These are phyloP conservation scores for Gymnobelideus leadbeateri DNA, from an alignment of 2,113 vertebrate genomes.

Conservation along the genomic window DNA sequence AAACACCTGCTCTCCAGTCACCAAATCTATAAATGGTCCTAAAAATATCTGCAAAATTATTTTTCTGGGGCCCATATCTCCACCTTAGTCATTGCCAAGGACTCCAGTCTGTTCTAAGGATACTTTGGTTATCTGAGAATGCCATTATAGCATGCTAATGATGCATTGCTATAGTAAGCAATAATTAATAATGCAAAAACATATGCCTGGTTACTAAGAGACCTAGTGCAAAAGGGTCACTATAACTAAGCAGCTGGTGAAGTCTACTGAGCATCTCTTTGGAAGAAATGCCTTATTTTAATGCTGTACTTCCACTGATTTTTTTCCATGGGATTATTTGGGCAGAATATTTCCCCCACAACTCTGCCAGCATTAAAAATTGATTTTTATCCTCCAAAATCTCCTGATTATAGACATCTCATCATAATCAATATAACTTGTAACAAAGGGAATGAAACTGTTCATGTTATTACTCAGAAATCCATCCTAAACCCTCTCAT, in stretches of 20 bases:
- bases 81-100: constrained; percentile 51
- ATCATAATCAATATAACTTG: neutral
- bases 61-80: constrained; percentile 34
- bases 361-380: neutral
- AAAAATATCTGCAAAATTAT: constrained; percentile 60
- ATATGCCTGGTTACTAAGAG: constrained; percentile 63
- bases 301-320: constrained; percentile 12
- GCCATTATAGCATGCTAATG: constrained; percentile 69
- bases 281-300: constrained; percentile 54
- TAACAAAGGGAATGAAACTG: neutral
- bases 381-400: neutral
- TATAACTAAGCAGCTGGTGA: constrained; percentile 46
- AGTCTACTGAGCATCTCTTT: constrained; percentile 29
- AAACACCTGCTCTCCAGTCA: constrained; percentile 56
- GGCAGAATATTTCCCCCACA: neutral
- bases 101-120: constrained; percentile 44
- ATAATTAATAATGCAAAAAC: constrained; percentile 73
- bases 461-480: neutral
- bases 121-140: constrained; percentile 58
- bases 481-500: neutral
- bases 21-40: constrained; percentile 43
- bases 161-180: constrained; percentile 57
- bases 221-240: constrained; percentile 19
- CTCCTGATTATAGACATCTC: neutral
- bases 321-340: constrained; percentile 27